Base-by-base conservation (phyloP, 2,888 invertebrate genomes). In the Clivina fossor region DNA sequence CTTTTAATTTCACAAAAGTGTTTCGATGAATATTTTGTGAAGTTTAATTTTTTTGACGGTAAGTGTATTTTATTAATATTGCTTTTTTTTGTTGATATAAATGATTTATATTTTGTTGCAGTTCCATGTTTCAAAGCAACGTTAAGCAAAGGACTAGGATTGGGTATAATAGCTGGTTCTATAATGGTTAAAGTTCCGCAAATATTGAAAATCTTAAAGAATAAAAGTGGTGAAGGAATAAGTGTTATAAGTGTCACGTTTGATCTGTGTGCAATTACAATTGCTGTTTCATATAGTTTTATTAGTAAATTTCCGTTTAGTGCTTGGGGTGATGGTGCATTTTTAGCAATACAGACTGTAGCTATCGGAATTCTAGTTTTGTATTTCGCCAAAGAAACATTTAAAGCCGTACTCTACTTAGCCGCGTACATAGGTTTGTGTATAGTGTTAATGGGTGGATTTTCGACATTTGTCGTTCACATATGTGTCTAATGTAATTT, bases 141-240 rank as follows among this genome's bases (percentile, higher is more conserved):
- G 4, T 68, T 95, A 53, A 95, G 95, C 76, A 96, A 94, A 79
- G 81, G 82, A 43, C 80, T 99, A 1, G 98, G 98, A 1, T 77
- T 93, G 58, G 90, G 81, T 20, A 93, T 99, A 53, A 94, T 98
- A 56, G 81, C 88, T 22, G 98, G 97, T 26, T 94, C 97, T 1
- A 75, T 94, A 58, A 75, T 97, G 65, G 96, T 99, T 1, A 98
- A 99, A 79, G 81, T 99, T 9, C 99, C 99, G 2, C 99, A 99
- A 77, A 93, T 99, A 61, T 51, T 95, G 16, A 99, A 99, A 78
- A 91, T 99, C 54, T 69, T 85, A 1, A 75, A 77, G 4, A 90
- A 81, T 62, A 88, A 88, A 73, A 95, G 93, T 71, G 93, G 89
- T 1, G 82, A 88, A 67, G 98, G 98, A 18, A 90, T 99, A 55